Evolutionary conservation across 2,797 vertebrate species (phyloP).

Genomic region (Cyprinella venusta): DNA sequence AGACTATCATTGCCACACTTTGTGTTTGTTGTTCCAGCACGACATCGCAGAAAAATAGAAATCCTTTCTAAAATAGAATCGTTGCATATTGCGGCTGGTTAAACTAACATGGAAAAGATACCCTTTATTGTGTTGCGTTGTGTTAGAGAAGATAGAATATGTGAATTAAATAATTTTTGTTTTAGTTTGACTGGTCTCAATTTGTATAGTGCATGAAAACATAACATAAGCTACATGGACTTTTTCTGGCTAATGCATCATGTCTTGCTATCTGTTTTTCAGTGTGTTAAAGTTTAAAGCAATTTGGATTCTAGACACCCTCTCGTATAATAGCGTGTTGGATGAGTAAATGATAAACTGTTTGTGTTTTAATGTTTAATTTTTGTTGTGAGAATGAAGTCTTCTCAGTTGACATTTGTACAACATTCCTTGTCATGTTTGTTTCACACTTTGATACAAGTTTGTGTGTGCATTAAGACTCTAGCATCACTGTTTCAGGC

Average conservation of each 20-base stretch:
- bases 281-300: background rate
- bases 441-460: background rate
- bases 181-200: no score
- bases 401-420: background rate
- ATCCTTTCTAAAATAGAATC: no score
- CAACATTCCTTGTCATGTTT: background rate
- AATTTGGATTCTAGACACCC: background rate
- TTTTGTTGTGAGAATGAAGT: background rate
- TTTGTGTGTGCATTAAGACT: background rate
- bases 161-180: background rate
- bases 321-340: background rate
- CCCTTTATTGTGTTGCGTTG: no score
- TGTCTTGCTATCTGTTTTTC: background rate
- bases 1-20: no score
- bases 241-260: background rate
- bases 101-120: no score
- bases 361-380: background rate
- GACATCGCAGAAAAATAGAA: no score
- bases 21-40: no score
- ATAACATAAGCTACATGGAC: background rate
- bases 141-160: no score
- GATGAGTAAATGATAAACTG: background rate
- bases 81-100: no score
- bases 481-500: background rate
- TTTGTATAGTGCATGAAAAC: background rate